phyloP scores from a whole-genome alignment of 2,797 vertebrate species.

The Numenius phaeopus region DNA sequence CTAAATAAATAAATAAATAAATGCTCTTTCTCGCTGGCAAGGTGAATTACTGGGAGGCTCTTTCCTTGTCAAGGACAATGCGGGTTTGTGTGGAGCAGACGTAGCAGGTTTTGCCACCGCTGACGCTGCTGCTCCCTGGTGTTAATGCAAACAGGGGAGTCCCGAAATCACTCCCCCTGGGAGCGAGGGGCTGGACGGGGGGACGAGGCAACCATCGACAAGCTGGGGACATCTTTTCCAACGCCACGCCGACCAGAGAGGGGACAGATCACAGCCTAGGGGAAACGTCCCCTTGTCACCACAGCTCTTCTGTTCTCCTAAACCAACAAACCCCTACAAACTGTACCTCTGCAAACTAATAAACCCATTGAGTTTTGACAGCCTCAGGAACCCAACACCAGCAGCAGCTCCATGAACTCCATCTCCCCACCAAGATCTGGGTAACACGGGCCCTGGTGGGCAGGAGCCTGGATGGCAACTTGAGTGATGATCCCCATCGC shows the following conservation, averaged over 20 bases:
- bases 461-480: accelerated
- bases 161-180: not conserved
- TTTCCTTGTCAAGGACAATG: conserved; percentile 55
- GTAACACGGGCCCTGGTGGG: accelerated
- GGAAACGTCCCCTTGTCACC: not conserved
- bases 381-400: not conserved
- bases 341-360: accelerated
- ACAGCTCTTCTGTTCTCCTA: not conserved
- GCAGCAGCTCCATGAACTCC: not conserved
- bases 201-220: accelerated
- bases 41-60: conserved; percentile 27
- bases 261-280: not conserved
- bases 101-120: conserved; percentile 22
- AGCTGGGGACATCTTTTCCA: too few species aligned
- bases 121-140: not conserved
- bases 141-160: not conserved
- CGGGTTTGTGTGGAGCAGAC: not conserved
- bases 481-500: accelerated
- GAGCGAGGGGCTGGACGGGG: not conserved
- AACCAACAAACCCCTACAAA: accelerated
- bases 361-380: accelerated
- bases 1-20: not conserved
- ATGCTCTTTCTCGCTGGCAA: not conserved
- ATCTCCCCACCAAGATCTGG: accelerated
- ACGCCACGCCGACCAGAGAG: accelerated